Base-by-base conservation (phyloP, 2,113 vertebrate species). In the Apodemus sylvaticus region DNA sequence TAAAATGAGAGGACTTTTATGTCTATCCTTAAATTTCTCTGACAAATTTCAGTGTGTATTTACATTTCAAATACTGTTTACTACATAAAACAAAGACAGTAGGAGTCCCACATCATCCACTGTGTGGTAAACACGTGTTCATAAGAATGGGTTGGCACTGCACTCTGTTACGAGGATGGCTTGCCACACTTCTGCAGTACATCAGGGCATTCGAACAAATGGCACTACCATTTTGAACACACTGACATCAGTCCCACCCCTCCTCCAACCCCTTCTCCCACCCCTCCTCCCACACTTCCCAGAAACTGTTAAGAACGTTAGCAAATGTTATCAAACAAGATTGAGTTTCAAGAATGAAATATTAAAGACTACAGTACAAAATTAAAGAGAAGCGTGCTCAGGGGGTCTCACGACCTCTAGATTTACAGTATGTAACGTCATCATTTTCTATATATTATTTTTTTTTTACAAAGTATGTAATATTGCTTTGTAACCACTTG, bases 21-120 rank as follows among this genome's bases (percentile, higher is more conserved):
- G 74, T 94, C 79, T 87, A 55, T 95, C 19, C 39, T 89, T 96
- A 94, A 95, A 14, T 20, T 94, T 89, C 51, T 20, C 86, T 94
- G 83, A 89, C 36, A 89, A 94, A 97, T 91, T 64, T 86, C 74
- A 90, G 9, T 60, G 58, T 64, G 3, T 36, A 51, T 88, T 89
- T 94, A 89, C 76, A 73, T 93, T 70, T 95, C 83, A 93, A 91
- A 95, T 90, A 83, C 1, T 71, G 68, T 64, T 39, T 16, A 78
- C 83, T 89, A 89, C 34, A 13, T 83, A 78, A 86, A 91, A 78
- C n/a, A 1, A 66, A 76, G 20, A 51, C 58, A 77, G 29, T 90
- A 86, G 83, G 55, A 66, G 74, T 53, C 76, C 36, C 24, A 90
- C n/a, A 87, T 73, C 7, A 90, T 19, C 39, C 77, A 82, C 14